Percentiles rank a stretch among this genome's conserved stretches.
Conservation (phyloP, 2,797 vertebrate species). For the Podarcis lilfordi region DNA sequence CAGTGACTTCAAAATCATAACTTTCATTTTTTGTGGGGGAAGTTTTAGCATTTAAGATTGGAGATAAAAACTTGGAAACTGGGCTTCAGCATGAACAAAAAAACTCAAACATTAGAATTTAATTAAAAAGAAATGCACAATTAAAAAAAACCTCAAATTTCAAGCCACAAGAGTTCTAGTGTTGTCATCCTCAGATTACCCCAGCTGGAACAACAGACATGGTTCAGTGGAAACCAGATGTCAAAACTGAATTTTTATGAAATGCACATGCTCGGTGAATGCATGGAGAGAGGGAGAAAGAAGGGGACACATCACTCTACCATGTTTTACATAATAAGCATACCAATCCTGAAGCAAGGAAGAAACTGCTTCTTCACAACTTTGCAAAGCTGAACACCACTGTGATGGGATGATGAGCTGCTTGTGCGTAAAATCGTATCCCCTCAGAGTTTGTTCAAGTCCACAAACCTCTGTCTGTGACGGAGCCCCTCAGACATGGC, state of each 20-base stretch:
- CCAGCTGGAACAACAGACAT: not conserved
- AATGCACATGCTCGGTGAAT: not conserved
- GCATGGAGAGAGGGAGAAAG: no score
- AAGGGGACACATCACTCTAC: not conserved
- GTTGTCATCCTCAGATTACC: constrained; percentile 5
- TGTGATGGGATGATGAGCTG: no score
- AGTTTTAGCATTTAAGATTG: not conserved
- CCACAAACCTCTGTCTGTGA: no score
- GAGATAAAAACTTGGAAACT: constrained; percentile 1
- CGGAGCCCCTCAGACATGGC: no score
- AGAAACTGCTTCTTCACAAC: not conserved
- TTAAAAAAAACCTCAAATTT: not conserved
- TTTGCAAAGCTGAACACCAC: not conserved
- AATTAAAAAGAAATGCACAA: constrained; percentile 8
- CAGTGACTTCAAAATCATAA: not conserved
- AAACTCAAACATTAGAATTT: not conserved
- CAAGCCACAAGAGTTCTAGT: not conserved
- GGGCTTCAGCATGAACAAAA: not conserved
- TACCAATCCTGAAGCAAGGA: not conserved
- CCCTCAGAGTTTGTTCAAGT: no score
- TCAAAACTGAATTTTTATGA: not conserved
- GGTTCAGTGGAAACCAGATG: constrained; percentile 12
- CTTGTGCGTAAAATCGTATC: no score
- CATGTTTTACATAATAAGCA: constrained; percentile 7
- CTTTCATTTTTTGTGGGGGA: not conserved